Base-by-base conservation (phyloP, 2,797 vertebrate genomes). In the Hoplostethus atlanticus region DNA sequence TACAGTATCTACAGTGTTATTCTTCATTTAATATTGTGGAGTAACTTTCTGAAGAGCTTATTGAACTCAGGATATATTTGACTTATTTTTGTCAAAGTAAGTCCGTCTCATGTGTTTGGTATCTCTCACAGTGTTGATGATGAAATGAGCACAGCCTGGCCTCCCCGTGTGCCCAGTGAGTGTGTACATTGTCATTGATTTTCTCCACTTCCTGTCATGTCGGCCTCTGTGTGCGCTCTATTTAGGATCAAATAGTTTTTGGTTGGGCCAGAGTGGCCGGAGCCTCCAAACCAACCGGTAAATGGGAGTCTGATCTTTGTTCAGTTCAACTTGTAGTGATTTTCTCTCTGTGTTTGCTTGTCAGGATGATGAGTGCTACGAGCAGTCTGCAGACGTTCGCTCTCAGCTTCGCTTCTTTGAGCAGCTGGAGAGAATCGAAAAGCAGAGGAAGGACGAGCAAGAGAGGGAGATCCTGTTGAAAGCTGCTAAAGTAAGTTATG, bases 321-420 rank as follows among this genome's bases (percentile, higher is more conserved):
- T 34, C 31, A 55, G 7, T 34, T 62, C 53, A 31, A 11, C 13
- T 66, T 47, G 66, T 66, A 63, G 34, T 88, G 44, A 79, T 72
- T 50, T 42, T 62, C 34, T 77, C 68, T 73, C 64, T 83, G 25
- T 53, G 0, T 84, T 65, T 87, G 68, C 66, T 51, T 62, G 16
- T 66, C 92, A 97, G 96, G 95, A 97, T 0, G 95, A 95, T 4
- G 95, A 96, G 53, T 94, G 93, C 90, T 95, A 94, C 0, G 95
- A 96, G 50, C 96, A 96, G 86, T 88, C 95, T 16, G 94, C 94
- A 68, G 96, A 97, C 53, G 95, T 96, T 73, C 94, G 96, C 38
- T 93, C 96, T 1, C 96, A 97, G 80, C 86, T 97, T 0, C 96
- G 95, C 86, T 96, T 97, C 92, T 96, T 97, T 63, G 96, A 97